Conservation (phyloP, 1,140 invertebrate species). For the Tribolium madens region DNA sequence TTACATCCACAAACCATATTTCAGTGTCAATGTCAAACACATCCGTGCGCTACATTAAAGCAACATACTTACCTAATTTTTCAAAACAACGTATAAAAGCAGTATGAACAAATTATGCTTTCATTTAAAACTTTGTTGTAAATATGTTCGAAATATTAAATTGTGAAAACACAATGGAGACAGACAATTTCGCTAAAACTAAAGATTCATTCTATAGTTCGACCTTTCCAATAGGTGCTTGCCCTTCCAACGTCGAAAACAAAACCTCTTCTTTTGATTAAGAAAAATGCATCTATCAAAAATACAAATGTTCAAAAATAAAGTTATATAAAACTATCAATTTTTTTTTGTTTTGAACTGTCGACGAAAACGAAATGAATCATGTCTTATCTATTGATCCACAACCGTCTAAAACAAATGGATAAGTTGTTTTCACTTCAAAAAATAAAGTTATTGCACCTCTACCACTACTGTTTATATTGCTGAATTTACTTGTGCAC, state of each 20-base stretch:
- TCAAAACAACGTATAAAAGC: neutral
- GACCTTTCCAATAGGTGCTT: neutral
- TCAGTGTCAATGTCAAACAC: constrained; percentile 13
- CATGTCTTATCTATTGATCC: neutral
- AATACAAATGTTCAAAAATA: neutral
- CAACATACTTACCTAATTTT: neutral
- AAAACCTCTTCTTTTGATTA: neutral
- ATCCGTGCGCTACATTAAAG: neutral
- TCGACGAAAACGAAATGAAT: neutral
- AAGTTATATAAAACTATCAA: neutral
- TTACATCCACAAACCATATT: constrained; percentile 1
- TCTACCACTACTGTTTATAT: no score
- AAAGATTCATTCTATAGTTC: neutral
- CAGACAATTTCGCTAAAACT: no score
- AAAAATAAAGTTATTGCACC: no score
- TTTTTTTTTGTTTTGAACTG: neutral
- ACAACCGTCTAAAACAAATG: neutral
- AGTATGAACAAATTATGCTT: neutral
- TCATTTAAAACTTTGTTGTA: neutral
- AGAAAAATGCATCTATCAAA: neutral
- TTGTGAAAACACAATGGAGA: no score
- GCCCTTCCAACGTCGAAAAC: neutral
- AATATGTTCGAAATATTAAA: no score
- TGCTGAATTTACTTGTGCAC: no score
- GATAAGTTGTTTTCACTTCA: neutral